Conservation (phyloP, 2,888 invertebrate genomes). For the Aradus depressus region DNA sequence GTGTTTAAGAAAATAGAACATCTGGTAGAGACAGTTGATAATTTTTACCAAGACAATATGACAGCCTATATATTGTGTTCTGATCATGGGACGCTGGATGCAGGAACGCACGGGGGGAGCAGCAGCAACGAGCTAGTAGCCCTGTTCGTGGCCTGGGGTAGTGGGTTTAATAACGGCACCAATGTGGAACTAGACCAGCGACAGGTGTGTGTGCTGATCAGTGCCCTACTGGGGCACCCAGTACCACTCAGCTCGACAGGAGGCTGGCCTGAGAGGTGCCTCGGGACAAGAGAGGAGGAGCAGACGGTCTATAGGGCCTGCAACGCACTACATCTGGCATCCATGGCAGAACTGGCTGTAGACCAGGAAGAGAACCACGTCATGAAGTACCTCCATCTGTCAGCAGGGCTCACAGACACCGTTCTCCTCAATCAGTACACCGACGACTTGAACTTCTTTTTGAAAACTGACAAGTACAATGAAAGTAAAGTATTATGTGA, state of each 20-base stretch:
- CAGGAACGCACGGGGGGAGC: neutral
- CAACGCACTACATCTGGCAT: slow-evolving; percentile 10
- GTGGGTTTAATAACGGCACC: neutral
- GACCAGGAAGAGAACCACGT: slow-evolving; percentile 10
- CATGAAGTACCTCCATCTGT: neutral
- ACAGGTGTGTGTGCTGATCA: neutral
- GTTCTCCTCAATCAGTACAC: neutral
- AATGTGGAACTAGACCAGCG: neutral
- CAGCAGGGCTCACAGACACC: neutral
- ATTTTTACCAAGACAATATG: neutral
- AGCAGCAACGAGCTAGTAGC: slow-evolving; percentile 8
- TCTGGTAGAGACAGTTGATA: neutral
- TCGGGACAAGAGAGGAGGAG: neutral
- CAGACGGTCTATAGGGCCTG: slow-evolving; percentile 2
- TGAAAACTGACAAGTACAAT: slow-evolving; percentile 4
- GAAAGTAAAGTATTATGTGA: slow-evolving; percentile 6
- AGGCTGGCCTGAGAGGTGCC: slow-evolving; percentile 1
- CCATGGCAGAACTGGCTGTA: slow-evolving; percentile 1
- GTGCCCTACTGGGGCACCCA: slow-evolving; percentile 5
- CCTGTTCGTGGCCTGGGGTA: slow-evolving; percentile 8
- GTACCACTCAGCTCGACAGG: slow-evolving; percentile 7
- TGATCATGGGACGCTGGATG: slow-evolving; percentile 1
- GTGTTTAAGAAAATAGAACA: neutral
- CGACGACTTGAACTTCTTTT: neutral
- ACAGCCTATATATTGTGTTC: slow-evolving; percentile 3